phyloP scores from a whole-genome alignment of 1,140 invertebrate genomes.

The Caligus rogercresseyi region DNA sequence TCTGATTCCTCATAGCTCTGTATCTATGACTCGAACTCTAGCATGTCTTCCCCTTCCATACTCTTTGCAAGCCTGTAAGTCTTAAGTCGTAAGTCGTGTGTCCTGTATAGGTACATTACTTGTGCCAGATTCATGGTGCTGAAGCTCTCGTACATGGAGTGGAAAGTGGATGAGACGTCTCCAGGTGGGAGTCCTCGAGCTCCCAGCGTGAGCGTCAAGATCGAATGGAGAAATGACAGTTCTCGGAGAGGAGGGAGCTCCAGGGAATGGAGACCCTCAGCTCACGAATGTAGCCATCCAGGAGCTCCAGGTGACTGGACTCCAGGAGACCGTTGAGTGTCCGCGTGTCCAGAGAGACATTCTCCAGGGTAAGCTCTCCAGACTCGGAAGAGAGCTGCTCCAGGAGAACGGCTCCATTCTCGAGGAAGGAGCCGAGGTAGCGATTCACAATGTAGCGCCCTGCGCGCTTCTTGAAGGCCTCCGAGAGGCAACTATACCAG shows the following conservation, averaged over 20 bases:
- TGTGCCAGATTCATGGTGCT: conserved; percentile 11
- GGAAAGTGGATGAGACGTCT: conserved; percentile 14
- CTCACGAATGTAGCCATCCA: conserved; percentile 18
- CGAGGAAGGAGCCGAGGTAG: conserved; percentile 16
- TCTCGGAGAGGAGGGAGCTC: conserved; percentile 2
- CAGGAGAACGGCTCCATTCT: conserved; percentile 7
- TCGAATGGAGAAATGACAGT: conserved; percentile 16
- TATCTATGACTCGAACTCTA: too few relatives aligned
- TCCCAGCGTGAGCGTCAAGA: conserved; percentile 10
- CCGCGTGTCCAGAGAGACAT: not conserved
- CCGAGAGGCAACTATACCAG: conserved; percentile 10
- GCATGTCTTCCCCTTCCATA: too few relatives aligned
- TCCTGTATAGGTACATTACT: too few relatives aligned
- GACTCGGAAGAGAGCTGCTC: conserved; percentile 12
- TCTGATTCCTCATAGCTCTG: too few relatives aligned
- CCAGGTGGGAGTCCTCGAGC: not conserved
- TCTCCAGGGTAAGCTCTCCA: not conserved
- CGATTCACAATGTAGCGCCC: conserved; percentile 17
- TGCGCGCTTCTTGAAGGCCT: conserved; percentile 14
- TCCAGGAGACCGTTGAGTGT: conserved; percentile 1
- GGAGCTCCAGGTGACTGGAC: conserved; percentile 5
- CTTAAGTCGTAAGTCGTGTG: too few relatives aligned
- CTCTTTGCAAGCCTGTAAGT: too few relatives aligned
- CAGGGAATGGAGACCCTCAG: conserved; percentile 13
- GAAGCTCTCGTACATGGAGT: conserved; percentile 20